Evolutionary conservation across 2,888 invertebrate species (phyloP).

Genomic region (Pandemis heparana): DNA sequence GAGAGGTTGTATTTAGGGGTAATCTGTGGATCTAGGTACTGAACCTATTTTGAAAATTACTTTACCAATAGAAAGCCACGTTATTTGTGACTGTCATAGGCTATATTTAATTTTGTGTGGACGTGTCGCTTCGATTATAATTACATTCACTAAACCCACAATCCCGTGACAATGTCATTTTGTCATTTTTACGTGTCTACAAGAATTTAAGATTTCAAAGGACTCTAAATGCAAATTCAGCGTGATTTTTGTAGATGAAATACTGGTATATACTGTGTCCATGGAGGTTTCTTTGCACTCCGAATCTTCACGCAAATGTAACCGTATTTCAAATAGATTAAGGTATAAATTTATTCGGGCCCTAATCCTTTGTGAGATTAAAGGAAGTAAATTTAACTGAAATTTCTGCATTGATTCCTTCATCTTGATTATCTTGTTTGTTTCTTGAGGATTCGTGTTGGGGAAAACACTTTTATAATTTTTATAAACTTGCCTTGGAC

Average conservation of each 20-base stretch:
- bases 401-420: conserved; percentile 37
- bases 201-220: no score
- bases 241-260: not conserved
- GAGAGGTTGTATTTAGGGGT: no score
- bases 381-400: conserved; percentile 30
- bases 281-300: conserved; percentile 17
- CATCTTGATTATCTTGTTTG: conserved; percentile 37
- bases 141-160: no score
- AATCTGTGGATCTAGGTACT: no score
- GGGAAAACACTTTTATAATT: not conserved
- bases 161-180: no score
- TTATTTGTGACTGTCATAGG: no score
- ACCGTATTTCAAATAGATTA: not conserved
- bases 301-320: not conserved
- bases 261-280: conserved; percentile 12
- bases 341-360: not conserved
- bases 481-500: no score
- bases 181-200: no score
- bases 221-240: not conserved
- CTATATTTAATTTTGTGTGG: no score
- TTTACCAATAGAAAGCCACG: no score
- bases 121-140: no score
- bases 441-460: conserved; percentile 23
- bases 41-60: no score
- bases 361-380: conserved; percentile 22